Evolutionary conservation across 2,797 vertebrate species (phyloP), one percentile per base, ranked within the genome.

Genomic region (Clamator glandarius): DNA sequence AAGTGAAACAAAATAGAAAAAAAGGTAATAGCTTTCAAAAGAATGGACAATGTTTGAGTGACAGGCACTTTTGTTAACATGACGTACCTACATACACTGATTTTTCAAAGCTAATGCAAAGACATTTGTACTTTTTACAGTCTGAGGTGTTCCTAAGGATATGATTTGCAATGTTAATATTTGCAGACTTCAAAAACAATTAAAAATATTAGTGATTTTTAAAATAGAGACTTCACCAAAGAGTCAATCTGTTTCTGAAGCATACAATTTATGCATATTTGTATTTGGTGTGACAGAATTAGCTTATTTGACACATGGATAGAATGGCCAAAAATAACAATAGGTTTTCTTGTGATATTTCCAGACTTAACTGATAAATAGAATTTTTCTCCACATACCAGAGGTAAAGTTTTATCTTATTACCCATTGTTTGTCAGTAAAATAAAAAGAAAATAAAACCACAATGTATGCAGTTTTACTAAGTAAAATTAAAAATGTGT

Each of bases 71-170:
- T 84, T 91, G 80, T 90, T 95, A 90, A 87, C 77, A 74, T 42
- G 95, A 79, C 31, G 48, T 79, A 84, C 67, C 31, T 86, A 69
- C 36, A 59, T 29, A 57, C 48, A 84, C 61, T 90, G 84, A 90
- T 77, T 86, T 95, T 96, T 94, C 75, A 89, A 94, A 96, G 57
- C 33, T 84, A 89, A 93, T 76, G 72, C 57, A 94, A 93, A 92
- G 15, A 41, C 91, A 54, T 89, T 93, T 89, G 61, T 87, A 90
- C 83, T 92, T 63, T 90, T 82, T 93, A 85, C 62, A 76, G 36
- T 75, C 84, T 59, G 74, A 87, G 88, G 82, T 51, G 24, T 82
- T 85, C 57, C 68, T 57, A 87, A 84, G 57, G 42, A 89, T 83
- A 83, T 62, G 61, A 61, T 90, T 96, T 95, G 72, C 92, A 93